These are phyloP conservation scores for Drosophila repletoides DNA, from an alignment of 1,140 invertebrate species.

Conservation along the genomic window DNA sequence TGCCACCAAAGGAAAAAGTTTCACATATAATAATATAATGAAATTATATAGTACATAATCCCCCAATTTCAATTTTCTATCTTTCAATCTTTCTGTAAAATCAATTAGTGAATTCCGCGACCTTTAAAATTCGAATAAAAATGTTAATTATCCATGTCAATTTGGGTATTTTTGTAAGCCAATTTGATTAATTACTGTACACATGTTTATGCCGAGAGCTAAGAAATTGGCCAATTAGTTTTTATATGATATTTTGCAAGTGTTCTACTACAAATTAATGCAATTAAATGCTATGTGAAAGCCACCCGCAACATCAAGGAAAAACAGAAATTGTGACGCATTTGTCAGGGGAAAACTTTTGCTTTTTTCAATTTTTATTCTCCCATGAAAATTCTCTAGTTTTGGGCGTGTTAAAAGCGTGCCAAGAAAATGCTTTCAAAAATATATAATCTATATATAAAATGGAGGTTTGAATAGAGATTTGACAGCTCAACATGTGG, in stretches of 20 bases:
- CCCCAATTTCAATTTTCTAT: too few species aligned
- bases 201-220: conserved; percentile 22
- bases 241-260: conserved; percentile 10
- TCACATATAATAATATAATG: too few species aligned
- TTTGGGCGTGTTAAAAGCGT: conserved; percentile 22
- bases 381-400: background rate
- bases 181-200: conserved; percentile 39
- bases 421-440: conserved; percentile 7
- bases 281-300: conserved; percentile 25
- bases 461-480: conserved; percentile 2
- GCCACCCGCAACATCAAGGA: conserved; percentile 1
- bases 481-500: conserved; percentile 26
- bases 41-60: too few species aligned
- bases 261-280: conserved; percentile 16
- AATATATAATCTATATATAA: conserved; percentile 6
- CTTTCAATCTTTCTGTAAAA: too few species aligned
- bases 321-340: conserved; percentile 4
- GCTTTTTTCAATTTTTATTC: too few species aligned
- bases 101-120: too few species aligned
- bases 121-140: too few species aligned
- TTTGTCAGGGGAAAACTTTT: conserved; percentile 22
- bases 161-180: conserved; percentile 14
- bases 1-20: too few species aligned
- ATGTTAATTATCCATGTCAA: conserved; percentile 18
- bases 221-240: conserved; percentile 37